Percentiles rank a stretch among this genome's conserved stretches.
phyloP scores from a whole-genome alignment of 2,888 invertebrate genomes.

The Gymnosoma rotundatum region DNA sequence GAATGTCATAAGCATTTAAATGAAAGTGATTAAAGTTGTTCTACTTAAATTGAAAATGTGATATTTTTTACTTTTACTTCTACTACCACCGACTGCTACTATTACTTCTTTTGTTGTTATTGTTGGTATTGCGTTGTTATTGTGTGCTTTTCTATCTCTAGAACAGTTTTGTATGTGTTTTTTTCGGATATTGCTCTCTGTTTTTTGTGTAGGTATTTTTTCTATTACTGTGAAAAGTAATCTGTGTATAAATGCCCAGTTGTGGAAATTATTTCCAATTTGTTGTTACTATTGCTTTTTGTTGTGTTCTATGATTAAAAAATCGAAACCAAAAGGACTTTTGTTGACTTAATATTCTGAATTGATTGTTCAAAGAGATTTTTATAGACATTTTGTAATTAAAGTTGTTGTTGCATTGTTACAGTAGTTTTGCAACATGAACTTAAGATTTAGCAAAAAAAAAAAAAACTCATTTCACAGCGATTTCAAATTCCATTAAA shows the following conservation, averaged over 20 bases:
- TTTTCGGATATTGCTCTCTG: too few relatives aligned
- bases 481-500: too few relatives aligned
- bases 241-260: neutral
- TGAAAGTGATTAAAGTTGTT: slow-evolving; percentile 69
- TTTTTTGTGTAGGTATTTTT: too few relatives aligned
- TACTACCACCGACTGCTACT: neutral
- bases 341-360: neutral
- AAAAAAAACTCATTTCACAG: too few relatives aligned
- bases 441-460: too few relatives aligned
- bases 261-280: slow-evolving; percentile 28
- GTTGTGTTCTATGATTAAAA: slow-evolving; percentile 18
- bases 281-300: slow-evolving; percentile 2
- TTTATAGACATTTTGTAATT: too few relatives aligned
- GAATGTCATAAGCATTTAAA: slow-evolving; percentile 70
- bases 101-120: neutral
- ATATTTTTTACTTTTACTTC: slow-evolving; percentile 15
- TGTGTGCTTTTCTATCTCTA: too few relatives aligned
- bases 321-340: slow-evolving; percentile 1
- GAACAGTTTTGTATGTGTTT: too few relatives aligned
- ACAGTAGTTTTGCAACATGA: too few relatives aligned
- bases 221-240: neutral
- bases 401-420: too few relatives aligned
- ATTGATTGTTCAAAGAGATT: neutral
- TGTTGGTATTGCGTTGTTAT: too few relatives aligned
- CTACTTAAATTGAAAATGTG: slow-evolving; percentile 67